These are phyloP conservation scores for Meloe dianella DNA, from an alignment of 2,888 invertebrate species.

Conservation along the genomic window DNA sequence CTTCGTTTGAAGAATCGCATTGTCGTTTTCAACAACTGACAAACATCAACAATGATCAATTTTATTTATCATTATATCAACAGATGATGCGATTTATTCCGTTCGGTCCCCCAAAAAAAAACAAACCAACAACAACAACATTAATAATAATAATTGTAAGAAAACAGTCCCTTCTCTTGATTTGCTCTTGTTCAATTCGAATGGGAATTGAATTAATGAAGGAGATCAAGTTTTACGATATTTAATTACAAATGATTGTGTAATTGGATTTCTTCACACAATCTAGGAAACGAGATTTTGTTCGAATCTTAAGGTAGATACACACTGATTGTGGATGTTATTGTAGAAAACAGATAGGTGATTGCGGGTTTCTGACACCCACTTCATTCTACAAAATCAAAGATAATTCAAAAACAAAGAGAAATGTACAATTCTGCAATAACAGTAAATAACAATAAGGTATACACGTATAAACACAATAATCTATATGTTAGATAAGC, in stretches of 20 bases:
- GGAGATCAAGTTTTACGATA: background rate
- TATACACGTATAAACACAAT: background rate
- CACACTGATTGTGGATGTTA: background rate
- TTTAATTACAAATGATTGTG: conserved; percentile 2
- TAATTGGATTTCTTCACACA: conserved; percentile 3
- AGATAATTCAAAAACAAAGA: background rate
- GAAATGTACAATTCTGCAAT: background rate
- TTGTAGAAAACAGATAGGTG: background rate
- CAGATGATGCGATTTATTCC: background rate
- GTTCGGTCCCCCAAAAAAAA: background rate
- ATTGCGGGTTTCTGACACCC: background rate
- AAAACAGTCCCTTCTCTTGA: background rate
- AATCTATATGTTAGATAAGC: background rate
- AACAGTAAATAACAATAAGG: background rate
- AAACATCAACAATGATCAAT: background rate
- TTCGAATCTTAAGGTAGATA: background rate
- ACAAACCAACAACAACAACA: too few species aligned
- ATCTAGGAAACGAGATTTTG: background rate
- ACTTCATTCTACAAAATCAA: background rate
- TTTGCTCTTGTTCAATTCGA: background rate
- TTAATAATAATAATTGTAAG: background rate
- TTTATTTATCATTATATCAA: too few species aligned
- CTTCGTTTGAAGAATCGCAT: conserved; percentile 65
- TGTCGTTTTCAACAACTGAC: background rate
- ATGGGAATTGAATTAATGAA: background rate